These are phyloP conservation scores for Coturnix japonica DNA, from an alignment of 2,113 vertebrate species.

Conservation along the genomic window DNA sequence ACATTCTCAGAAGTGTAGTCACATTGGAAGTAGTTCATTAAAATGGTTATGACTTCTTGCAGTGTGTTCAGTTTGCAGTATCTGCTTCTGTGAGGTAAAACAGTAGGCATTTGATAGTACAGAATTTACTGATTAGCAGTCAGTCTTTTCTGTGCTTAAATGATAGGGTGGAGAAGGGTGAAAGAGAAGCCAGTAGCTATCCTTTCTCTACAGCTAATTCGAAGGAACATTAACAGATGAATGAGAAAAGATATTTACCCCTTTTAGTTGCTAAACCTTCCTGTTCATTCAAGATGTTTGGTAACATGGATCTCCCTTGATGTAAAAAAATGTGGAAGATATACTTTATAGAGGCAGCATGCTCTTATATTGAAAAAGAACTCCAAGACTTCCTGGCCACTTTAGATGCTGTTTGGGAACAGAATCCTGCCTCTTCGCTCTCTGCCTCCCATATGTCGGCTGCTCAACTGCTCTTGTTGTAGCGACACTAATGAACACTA, in stretches of 20 bases:
- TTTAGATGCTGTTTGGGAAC: background rate
- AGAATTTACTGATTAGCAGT: slow-evolving; percentile 50
- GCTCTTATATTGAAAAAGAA: background rate
- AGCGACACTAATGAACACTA: slow-evolving; percentile 44
- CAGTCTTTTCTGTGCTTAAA: slow-evolving; percentile 56
- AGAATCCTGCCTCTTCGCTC: background rate
- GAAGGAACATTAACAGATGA: slow-evolving; percentile 34
- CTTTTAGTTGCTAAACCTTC: background rate
- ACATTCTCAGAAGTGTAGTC: slow-evolving; percentile 29
- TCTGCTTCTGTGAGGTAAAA: slow-evolving; percentile 28
- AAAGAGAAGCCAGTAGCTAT: slow-evolving; percentile 28
- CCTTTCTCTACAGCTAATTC: slow-evolving; percentile 35
- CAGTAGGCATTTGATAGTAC: slow-evolving; percentile 41
- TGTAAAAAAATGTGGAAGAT: background rate
- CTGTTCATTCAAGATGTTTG: background rate
- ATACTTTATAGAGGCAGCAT: background rate
- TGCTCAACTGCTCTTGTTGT: background rate
- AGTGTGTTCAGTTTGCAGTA: background rate
- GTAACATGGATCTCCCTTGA: background rate
- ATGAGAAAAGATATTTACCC: slow-evolving; percentile 6
- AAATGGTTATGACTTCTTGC: slow-evolving; percentile 39
- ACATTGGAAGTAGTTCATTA: slow-evolving; percentile 31
- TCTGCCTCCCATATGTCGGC: background rate
- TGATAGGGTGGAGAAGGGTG: slow-evolving; percentile 32
- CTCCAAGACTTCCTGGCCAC: background rate